Evolutionary conservation across 2,888 invertebrate genomes (phyloP), one percentile per base, ranked within the genome.

Genomic region (Platycnemis pennipes): DNA sequence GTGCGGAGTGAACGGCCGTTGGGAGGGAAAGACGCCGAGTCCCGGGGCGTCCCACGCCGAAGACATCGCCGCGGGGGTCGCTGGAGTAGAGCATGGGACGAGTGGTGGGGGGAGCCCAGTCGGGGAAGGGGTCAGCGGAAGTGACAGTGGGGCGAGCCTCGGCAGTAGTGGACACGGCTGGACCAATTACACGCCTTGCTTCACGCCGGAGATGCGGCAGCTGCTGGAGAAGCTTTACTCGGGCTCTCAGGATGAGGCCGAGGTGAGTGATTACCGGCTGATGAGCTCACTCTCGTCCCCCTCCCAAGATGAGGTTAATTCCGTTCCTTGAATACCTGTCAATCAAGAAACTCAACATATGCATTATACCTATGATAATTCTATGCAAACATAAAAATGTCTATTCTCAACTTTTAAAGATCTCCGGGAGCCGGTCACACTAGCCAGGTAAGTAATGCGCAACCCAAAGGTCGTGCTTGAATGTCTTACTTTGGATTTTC

Each of bases 101-200:
- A 11, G 53, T 31, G 42, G 37, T n/a, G 88, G 49, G 8, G 86
- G 42, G 0, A 42, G 86, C 86, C 42, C 22, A 0, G 2, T 44
- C 1, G 97, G 95, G 96, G 96, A 95, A 95, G 95, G 96, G 44
- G 96, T 96, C 85, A 95, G 94, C 86, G 95, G 95, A n/a, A 95
- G 95, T 26, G 49, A 53, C 2, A 22, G 94, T 42, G 95, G 95
- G 31, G 88, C 56, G 45, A 95, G 94, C 86, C 95, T 95, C 95
- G 95, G 95, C 95, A 95, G 94, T 95, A 95, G 88, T 77, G 94
- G 96, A 0, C 96, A 96, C 42, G 98, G 98, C 2, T 99, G 98
- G 98, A 98, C 99, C 2, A 98, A 99, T 96, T 99, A 98, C 96
- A 98, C 98, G 0, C 97, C 97, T 0, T 99, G 99, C 96, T 98